Base-by-base conservation (phyloP, 1,140 invertebrate genomes). In the Pseudobourletiella spinata region DNA sequence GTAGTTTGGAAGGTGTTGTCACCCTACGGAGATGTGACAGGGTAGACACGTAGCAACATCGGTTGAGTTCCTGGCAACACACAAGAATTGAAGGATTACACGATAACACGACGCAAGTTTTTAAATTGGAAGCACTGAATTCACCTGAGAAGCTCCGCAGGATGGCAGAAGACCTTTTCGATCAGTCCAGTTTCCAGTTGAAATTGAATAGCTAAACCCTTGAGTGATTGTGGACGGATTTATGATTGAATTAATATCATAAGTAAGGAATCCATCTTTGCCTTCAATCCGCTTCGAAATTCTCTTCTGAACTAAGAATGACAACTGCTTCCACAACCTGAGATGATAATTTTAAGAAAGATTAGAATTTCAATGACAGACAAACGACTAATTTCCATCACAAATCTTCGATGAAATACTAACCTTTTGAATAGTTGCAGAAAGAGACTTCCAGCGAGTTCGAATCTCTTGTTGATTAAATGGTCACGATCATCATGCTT, bases 161-260 rank as follows among this genome's bases (percentile, higher is more conserved):
- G n/a, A 18, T 11, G 25, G 25, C 48, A 24, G 14, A 98, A 95
- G 22, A 25, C 48, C 29, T 39, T 35, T 39, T 18, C 16, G 8
- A 74, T 99, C 95, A 30, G 95, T 95, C 96, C 96, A 99, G 77
- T 98, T 99, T 30, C 96, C 96, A 35, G 95, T 98, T 69, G 95
- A 95, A 65, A 99, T 78, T 0, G 95, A 98, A 76, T 98, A 98
- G 63, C 90, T 80, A 25, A 99, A 78, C 22, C 95, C 95, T 76
- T 98, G 93, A 1, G 95, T 98, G 56, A 99, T 97, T 32, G 96
- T 92, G 26, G 52, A 29, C 32, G n/a, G n/a, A n/a, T n/a, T n/a
- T n/a, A n/a, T n/a, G n/a, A n/a, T n/a, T n/a, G n/a, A n/a, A n/a
- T n/a, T n/a, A n/a, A n/a, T n/a, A n/a, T n/a, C n/a, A n/a, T n/a